A percentile compares a stretch with the other conserved stretches of the same genome.
These are phyloP conservation scores for Eretmocerus hayati DNA, from an alignment of 2,888 invertebrate genomes.

Conservation along the genomic window DNA sequence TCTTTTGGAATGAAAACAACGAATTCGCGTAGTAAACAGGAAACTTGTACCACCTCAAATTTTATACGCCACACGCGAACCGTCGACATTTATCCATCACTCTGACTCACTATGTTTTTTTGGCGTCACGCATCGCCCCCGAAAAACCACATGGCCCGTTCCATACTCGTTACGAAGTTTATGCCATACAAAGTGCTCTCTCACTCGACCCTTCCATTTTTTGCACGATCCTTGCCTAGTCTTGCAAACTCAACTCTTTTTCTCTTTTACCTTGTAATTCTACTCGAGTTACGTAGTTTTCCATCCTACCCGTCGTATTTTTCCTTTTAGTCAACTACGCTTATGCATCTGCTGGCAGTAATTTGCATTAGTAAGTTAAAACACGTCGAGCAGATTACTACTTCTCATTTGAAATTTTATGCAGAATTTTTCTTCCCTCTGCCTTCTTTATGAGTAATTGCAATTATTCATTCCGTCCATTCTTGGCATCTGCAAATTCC, in stretches of 20 bases:
- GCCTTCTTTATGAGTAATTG: too few species aligned
- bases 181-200: conserved; percentile 7
- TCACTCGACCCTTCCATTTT: conserved; percentile 1
- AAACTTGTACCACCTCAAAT: background rate
- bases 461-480: too few species aligned
- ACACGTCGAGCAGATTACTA: conserved; percentile 7
- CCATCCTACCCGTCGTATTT: background rate
- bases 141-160: background rate
- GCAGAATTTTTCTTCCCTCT: too few species aligned
- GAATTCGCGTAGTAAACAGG: too few species aligned
- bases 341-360: conserved; percentile 5
- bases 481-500: too few species aligned
- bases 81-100: background rate
- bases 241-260: background rate
- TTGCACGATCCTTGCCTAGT: background rate
- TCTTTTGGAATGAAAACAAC: too few species aligned
- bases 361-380: conserved; percentile 5
- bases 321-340: conserved; percentile 2
- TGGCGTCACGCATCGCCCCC: background rate
- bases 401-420: conserved; percentile 1
- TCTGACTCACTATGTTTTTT: background rate
- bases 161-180: conserved; percentile 1
- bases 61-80: background rate
- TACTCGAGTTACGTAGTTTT: conserved; percentile 4
- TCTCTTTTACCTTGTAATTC: conserved; percentile 7